Evolutionary conservation across 1,140 invertebrate species (phyloP), one percentile per base, ranked within the genome.

Genomic region (Potamilus streckersoni): DNA sequence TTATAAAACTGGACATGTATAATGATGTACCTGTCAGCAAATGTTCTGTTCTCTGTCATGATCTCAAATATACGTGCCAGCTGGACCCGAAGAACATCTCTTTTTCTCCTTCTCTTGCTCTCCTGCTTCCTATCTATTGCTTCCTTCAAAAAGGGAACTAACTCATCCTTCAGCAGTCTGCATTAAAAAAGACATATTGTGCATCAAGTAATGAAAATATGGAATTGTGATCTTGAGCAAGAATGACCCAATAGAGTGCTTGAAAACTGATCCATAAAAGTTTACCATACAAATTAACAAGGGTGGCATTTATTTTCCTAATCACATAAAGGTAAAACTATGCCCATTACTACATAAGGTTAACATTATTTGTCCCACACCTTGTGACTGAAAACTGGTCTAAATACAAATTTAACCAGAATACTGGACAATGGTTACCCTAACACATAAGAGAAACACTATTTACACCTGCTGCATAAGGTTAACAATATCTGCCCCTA

Each of bases 111-210:
- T 27, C 97, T 90, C 61, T 97, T 92, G 85, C 98, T 99, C 89
- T 99, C 98, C 89, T 98, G 95, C 88, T 99, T 99, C 38, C 96
- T 93, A 89, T 99, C 98, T n/a, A 98, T 95, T 1, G 97, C 96
- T 90, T 99, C 98, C 55, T 97, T 93, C 69, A 99, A 94, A 78
- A 96, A 94, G 4, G 94, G 93, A 15, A 96, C 92, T 27, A 99
- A 87, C 90, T 99, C 98, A 85, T 99, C 98, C 93, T 99, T 95
- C 60, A 99, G 91, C 91, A 99, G 97, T 86, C 97, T 98, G 86
- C 31, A 86, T 79, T 61, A 72, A 71, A 23, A 68, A 61, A n/a
- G 64, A 60, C 55, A 74, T 64, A 59, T n/a, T n/a, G 12, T 15
- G 66, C 17, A 23, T 17, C 17, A 6, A 58, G 49, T 59, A 73